Conservation (phyloP, 2,888 invertebrate genomes). For the Odontomyia ornata region DNA sequence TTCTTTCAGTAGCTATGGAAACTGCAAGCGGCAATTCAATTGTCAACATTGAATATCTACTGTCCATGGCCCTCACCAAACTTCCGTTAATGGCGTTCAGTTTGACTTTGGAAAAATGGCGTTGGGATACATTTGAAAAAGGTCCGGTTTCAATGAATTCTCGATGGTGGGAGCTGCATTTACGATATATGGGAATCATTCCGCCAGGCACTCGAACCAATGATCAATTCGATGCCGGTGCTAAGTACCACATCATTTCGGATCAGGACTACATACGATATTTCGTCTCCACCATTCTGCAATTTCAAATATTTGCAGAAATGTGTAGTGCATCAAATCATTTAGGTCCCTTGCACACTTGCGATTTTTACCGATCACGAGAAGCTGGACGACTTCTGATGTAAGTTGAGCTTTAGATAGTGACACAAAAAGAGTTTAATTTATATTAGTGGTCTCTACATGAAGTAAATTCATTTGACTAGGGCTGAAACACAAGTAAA, state of each 20-base stretch:
- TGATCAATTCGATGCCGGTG: slow-evolving; percentile 82
- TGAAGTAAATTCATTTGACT: too few relatives aligned
- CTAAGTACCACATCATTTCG: slow-evolving; percentile 83
- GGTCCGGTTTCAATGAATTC: slow-evolving; percentile 77
- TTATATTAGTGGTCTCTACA: neutral
- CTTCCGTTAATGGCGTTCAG: slow-evolving; percentile 82
- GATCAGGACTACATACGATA: slow-evolving; percentile 79
- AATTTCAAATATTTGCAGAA: slow-evolving; percentile 86
- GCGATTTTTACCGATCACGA: slow-evolving; percentile 81
- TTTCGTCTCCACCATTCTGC: slow-evolving; percentile 81
- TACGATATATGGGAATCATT: slow-evolving; percentile 77
- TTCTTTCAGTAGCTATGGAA: slow-evolving; percentile 70
- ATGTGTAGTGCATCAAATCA: slow-evolving; percentile 79
- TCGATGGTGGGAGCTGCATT: slow-evolving; percentile 79
- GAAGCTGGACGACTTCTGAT: slow-evolving; percentile 80
- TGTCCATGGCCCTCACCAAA: slow-evolving; percentile 81
- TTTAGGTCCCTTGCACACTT: slow-evolving; percentile 77
- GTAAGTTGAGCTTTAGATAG: slow-evolving; percentile 64
- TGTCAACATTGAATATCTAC: slow-evolving; percentile 65
- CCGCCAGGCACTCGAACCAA: slow-evolving; percentile 76
- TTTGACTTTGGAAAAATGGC: slow-evolving; percentile 83
- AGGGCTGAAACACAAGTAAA: neutral
- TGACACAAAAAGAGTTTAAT: neutral
- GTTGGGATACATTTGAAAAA: slow-evolving; percentile 81
- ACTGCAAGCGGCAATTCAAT: slow-evolving; percentile 52